Evolutionary conservation across 2,113 vertebrate genomes (phyloP).

Genomic region (Eurystomus gularis): DNA sequence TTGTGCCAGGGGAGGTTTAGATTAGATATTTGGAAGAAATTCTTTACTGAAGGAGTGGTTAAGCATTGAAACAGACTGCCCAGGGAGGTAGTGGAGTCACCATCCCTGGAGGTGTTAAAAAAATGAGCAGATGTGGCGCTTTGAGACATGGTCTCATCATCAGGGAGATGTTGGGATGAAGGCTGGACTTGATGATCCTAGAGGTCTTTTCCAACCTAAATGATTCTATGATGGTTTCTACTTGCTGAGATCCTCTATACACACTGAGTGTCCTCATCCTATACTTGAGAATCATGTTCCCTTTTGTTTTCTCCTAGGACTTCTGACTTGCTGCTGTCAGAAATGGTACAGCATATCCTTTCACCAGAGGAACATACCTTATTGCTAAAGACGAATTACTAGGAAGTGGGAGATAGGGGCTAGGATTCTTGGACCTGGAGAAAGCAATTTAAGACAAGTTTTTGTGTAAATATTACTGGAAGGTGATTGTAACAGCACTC

Average conservation of each 20-base stretch:
- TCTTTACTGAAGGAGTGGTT: too few species aligned
- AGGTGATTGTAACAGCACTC: neutral
- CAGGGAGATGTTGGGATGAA: too few species aligned
- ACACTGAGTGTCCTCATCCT: fast-evolving
- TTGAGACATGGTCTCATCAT: too few species aligned
- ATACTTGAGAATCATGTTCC: neutral
- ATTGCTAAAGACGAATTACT: neutral
- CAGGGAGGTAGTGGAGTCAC: too few species aligned
- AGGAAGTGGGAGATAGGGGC: neutral
- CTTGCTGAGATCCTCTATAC: neutral
- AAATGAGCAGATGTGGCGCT: too few species aligned
- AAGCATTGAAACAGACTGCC: too few species aligned
- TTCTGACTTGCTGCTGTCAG: neutral
- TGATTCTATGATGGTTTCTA: neutral
- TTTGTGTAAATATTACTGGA: neutral
- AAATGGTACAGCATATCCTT: neutral
- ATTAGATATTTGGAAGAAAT: too few species aligned
- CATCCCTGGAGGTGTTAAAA: too few species aligned
- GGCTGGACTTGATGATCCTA: too few species aligned
- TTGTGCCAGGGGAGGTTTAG: too few species aligned
- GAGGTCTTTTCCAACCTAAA: too few species aligned
- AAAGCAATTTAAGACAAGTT: neutral
- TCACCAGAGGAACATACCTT: neutral
- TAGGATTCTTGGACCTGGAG: neutral
- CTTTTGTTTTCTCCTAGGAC: neutral